Evolutionary conservation across 2,797 vertebrate genomes (phyloP).

Genomic region (Gouania willdenowi): DNA sequence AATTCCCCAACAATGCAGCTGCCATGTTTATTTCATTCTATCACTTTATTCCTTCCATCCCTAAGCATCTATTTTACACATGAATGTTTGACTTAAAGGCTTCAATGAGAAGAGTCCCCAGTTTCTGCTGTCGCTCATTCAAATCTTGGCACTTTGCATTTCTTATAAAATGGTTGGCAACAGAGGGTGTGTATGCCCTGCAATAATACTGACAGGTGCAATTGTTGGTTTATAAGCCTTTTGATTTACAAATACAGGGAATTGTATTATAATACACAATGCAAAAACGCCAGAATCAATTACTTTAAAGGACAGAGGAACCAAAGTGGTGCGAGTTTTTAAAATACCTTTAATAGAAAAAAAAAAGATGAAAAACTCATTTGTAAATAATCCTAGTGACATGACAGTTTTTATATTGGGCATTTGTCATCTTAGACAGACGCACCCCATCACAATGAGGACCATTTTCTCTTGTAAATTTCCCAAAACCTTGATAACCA

Average conservation of each 20-base stretch:
- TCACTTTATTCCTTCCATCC: constrained; percentile 38
- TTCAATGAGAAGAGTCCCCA: constrained; percentile 42
- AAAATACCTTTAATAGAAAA: too few relatives aligned
- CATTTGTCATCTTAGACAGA: too few relatives aligned
- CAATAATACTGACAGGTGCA: constrained; percentile 57
- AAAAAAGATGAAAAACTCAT: too few relatives aligned
- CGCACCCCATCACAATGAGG: too few relatives aligned
- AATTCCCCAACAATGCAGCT: constrained; percentile 61
- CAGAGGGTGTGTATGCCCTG: constrained; percentile 47
- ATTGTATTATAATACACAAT: constrained; percentile 28
- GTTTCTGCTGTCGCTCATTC: constrained; percentile 49
- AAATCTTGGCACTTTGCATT: constrained; percentile 51
- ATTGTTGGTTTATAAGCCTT: constrained; percentile 43
- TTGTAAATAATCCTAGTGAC: too few relatives aligned
- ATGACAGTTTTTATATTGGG: too few relatives aligned
- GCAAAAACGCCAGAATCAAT: constrained; percentile 28
- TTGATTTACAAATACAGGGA: constrained; percentile 44
- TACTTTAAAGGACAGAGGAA: constrained; percentile 1
- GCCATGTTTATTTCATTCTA: constrained; percentile 68
- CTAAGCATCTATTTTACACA: constrained; percentile 42
- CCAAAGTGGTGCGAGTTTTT: constrained; percentile 3
- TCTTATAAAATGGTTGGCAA: constrained; percentile 37
- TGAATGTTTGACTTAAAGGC: constrained; percentile 60
- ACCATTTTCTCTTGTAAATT: too few relatives aligned
- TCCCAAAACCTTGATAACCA: too few relatives aligned